These are phyloP conservation scores for Takifugu flavidus DNA, from an alignment of 2,113 vertebrate species.

Conservation along the genomic window DNA sequence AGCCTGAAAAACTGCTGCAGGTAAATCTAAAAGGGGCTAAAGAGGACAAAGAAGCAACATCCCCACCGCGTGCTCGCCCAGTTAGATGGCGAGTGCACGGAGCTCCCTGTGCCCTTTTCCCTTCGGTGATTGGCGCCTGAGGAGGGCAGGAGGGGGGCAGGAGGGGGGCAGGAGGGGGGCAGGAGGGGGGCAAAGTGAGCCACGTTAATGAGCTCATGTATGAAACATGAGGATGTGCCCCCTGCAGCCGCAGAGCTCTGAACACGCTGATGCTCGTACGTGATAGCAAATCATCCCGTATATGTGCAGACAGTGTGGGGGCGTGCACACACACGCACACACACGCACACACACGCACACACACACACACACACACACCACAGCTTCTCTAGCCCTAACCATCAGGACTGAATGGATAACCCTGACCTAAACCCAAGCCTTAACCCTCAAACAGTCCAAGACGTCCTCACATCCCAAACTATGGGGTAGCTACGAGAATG, in stretches of 20 bases:
- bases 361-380: too few species aligned
- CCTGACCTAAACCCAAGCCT: too few species aligned
- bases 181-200: constrained; percentile 52
- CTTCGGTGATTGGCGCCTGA: constrained; percentile 48
- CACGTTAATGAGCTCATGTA: constrained; percentile 70
- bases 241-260: constrained; percentile 38
- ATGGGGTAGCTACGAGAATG: too few species aligned
- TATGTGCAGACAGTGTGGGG: too few species aligned
- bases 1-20: too few species aligned
- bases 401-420: too few species aligned
- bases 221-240: constrained; percentile 65
- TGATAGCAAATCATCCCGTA: constrained; percentile 14
- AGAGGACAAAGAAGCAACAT: constrained; percentile 26
- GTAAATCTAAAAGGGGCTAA: constrained; percentile 23
- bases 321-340: too few species aligned
- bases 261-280: constrained; percentile 56
- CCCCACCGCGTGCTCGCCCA: background rate
- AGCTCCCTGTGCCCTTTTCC: constrained; percentile 40
- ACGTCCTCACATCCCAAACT: too few species aligned
- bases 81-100: too few species aligned
- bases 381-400: too few species aligned
- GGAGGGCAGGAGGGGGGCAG: constrained; percentile 46
- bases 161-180: constrained; percentile 43
- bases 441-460: too few species aligned
- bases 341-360: too few species aligned